These are phyloP conservation scores for Coregonus sp. DNA, from an alignment of 2,797 vertebrate species.

Conservation along the genomic window DNA sequence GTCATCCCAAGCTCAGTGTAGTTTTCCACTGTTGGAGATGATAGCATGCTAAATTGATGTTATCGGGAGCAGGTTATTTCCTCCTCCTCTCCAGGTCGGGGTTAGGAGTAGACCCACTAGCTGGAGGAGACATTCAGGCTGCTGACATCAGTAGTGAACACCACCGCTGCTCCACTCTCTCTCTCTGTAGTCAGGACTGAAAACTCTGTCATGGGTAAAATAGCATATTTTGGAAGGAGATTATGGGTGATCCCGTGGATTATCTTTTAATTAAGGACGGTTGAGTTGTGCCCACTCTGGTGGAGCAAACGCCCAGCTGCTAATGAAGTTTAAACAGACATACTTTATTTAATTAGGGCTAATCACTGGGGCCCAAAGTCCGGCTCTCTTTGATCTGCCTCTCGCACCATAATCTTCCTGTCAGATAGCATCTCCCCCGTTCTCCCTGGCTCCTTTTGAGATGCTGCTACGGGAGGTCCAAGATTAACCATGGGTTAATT, in stretches of 20 bases:
- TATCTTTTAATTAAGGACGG: slow-evolving; percentile 99
- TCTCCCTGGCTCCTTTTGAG: slow-evolving; percentile 84
- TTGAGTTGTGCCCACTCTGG: slow-evolving; percentile 97
- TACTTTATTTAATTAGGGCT: slow-evolving; percentile 99
- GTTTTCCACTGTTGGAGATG: slow-evolving; percentile 99
- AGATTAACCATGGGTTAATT: slow-evolving; percentile 91
- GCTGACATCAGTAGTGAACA: slow-evolving; percentile 50
- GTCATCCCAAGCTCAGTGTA: slow-evolving; percentile 99
- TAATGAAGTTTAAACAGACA: slow-evolving; percentile 99
- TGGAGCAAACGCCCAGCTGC: slow-evolving; percentile 93
- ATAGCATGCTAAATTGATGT: slow-evolving; percentile 99
- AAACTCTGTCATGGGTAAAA: slow-evolving; percentile 75
- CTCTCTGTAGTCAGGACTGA: slow-evolving; percentile 21
- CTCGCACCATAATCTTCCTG: slow-evolving; percentile 92
- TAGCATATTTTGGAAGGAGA: slow-evolving; percentile 91
- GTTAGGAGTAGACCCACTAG: not conserved
- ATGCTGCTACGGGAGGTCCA: slow-evolving; percentile 86
- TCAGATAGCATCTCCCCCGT: slow-evolving; percentile 89
- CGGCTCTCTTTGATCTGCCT: slow-evolving; percentile 94
- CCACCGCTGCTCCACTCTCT: slow-evolving; percentile 57
- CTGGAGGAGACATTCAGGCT: slow-evolving; percentile 22
- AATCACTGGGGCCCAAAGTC: slow-evolving; percentile 93
- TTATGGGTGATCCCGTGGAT: slow-evolving; percentile 95
- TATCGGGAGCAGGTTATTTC: slow-evolving; percentile 84
- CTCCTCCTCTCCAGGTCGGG: slow-evolving; percentile 66